These are phyloP conservation scores for Zosterops japonicus DNA, from an alignment of 2,113 vertebrate species.

Conservation along the genomic window DNA sequence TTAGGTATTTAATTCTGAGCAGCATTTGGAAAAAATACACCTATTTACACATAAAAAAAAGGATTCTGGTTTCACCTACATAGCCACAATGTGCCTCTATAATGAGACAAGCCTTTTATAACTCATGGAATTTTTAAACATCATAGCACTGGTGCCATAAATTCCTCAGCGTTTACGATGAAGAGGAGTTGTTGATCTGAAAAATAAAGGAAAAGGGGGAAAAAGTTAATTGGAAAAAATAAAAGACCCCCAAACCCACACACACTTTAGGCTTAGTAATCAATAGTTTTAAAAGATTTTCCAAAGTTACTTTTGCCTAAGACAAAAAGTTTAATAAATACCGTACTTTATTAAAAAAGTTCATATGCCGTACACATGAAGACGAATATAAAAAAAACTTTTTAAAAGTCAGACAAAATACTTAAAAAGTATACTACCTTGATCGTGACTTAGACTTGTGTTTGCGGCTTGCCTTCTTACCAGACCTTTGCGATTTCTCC, in stretches of 20 bases:
- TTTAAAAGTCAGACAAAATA: constrained; percentile 79
- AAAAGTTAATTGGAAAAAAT: constrained; percentile 68
- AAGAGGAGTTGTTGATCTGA: constrained; percentile 90
- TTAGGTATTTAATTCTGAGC: constrained; percentile 84
- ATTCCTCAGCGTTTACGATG: constrained; percentile 94
- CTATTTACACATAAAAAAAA: constrained; percentile 92
- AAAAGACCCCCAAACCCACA: constrained; percentile 68
- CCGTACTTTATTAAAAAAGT: constrained; percentile 71
- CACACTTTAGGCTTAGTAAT: constrained; percentile 72
- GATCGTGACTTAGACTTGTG: constrained; percentile 99
- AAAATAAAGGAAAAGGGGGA: constrained; percentile 74
- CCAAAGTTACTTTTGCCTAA: constrained; percentile 69
- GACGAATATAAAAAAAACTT: constrained; percentile 60
- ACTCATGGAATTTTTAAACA: constrained; percentile 98
- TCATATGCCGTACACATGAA: constrained; percentile 78
- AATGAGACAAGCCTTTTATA: constrained; percentile 99
- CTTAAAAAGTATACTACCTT: constrained; percentile 99
- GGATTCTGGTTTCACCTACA: constrained; percentile 91
- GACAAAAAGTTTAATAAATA: constrained; percentile 70
- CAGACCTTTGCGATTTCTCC: constrained; percentile 99
- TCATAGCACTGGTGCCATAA: constrained; percentile 83
- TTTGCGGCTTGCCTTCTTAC: constrained; percentile 99
- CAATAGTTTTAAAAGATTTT: constrained; percentile 63
- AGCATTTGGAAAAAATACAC: constrained; percentile 90
- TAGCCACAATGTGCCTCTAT: constrained; percentile 96